Evolutionary conservation across 2,888 invertebrate species (phyloP).

Genomic region (Panzeria rudis): DNA sequence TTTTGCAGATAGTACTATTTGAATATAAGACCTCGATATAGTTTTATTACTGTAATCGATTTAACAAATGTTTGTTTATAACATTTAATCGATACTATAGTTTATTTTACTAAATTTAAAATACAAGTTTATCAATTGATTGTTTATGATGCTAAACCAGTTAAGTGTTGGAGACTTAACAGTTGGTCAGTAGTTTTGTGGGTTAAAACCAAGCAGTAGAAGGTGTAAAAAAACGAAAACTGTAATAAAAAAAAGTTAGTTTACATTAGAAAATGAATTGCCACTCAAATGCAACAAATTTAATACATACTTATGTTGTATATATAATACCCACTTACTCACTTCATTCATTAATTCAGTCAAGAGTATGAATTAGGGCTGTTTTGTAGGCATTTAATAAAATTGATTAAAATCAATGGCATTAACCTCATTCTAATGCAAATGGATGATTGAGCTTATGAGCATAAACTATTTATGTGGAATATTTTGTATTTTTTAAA

Average conservation of each 20-base stretch:
- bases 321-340: conserved; percentile 32
- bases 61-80: too few relatives aligned
- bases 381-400: conserved; percentile 20
- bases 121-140: background rate
- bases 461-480: background rate
- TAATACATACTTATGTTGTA: conserved; percentile 11
- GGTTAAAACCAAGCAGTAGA: conserved; percentile 48
- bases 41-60: too few relatives aligned
- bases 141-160: conserved; percentile 23
- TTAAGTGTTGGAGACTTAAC: conserved; percentile 43
- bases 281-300: conserved; percentile 17
- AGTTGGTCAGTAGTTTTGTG: conserved; percentile 68
- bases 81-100: conserved; percentile 4
- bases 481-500: conserved; percentile 11
- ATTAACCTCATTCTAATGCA: conserved; percentile 32
- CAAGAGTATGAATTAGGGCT: conserved; percentile 15
- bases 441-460: background rate
- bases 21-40: too few relatives aligned
- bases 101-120: conserved; percentile 3
- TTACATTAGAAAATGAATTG: conserved; percentile 43
- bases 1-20: too few relatives aligned
- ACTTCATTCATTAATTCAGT: background rate
- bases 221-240: conserved; percentile 39
- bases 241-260: background rate
- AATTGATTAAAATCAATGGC: conserved; percentile 45